phyloP scores from a whole-genome alignment of 2,888 invertebrate species.

The Eristalis intricaria region DNA sequence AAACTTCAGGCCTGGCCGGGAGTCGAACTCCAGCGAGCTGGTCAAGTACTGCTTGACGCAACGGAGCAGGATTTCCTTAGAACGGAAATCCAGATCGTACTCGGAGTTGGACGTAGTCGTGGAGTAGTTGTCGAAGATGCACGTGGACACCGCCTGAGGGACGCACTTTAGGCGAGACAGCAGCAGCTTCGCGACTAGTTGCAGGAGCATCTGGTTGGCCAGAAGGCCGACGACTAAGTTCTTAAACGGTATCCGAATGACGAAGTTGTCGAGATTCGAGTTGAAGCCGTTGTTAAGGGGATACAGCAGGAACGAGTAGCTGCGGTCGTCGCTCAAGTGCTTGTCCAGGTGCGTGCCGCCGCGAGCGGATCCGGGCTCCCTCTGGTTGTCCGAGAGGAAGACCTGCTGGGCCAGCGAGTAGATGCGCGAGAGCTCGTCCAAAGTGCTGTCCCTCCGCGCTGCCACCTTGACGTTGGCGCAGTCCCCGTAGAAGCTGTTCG shows the following conservation, averaged over 20 bases:
- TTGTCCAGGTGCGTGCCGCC: conserved; percentile 76
- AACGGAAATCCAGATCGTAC: conserved; percentile 81
- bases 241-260: conserved; percentile 92
- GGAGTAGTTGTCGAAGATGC: conserved; percentile 81
- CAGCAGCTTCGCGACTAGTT: conserved; percentile 93
- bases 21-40: conserved; percentile 93
- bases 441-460: conserved; percentile 92
- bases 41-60: conserved; percentile 91
- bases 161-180: conserved; percentile 89
- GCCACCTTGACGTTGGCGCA: conserved; percentile 96
- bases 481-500: conserved; percentile 97
- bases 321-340: conserved; percentile 89
- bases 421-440: conserved; percentile 91
- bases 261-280: conserved; percentile 89
- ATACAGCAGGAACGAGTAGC: conserved; percentile 93
- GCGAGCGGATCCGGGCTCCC: conserved; percentile 76
- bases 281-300: conserved; percentile 88
- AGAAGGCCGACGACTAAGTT: conserved; percentile 93
- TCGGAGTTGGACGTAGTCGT: conserved; percentile 81
- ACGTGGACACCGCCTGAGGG: conserved; percentile 82
- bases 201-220: conserved; percentile 95
- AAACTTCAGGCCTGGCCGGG: conserved; percentile 95
- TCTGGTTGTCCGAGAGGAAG: conserved; percentile 84
- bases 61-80: conserved; percentile 86
- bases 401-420: conserved; percentile 96